Base-by-base conservation (phyloP, 2,888 invertebrate species). In the Gibbula magus region DNA sequence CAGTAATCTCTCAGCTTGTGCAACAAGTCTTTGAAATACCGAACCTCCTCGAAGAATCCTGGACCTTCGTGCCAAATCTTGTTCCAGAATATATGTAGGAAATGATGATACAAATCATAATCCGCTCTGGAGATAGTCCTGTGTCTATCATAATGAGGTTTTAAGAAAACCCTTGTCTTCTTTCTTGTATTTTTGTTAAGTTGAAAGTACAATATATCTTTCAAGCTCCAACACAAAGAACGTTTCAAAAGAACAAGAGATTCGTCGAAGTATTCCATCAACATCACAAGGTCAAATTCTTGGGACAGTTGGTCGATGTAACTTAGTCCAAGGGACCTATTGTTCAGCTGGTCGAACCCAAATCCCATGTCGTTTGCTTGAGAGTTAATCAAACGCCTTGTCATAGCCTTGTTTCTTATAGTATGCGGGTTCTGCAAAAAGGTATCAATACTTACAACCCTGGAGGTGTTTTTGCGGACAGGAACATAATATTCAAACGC, bases 241-340 rank as follows among this genome's bases (percentile, higher is more conserved):
- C 85, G 80, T 67, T 84, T 85, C 1, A 88, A 82, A 25, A 89
- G 82, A 52, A 88, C 79, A 39, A 89, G 79, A 0, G 88, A 88
- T 75, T 88, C 88, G 75, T 88, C 85, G 25, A 89, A 86, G 25
- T 81, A 79, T 54, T 89, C 89, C 53, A 84, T 80, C 67, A 88
- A 84, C 86, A 88, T 86, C 8, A 89, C 84, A n/a, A 87, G 78
- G n/a, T 83, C 76, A 74, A 88, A 89, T 4, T 84, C 86, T 29
- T 66, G 18, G 32, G 83, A 84, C 78, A 88, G 81, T 32, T 82
- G 79, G n/a, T 78, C 35, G 20, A 86, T 77, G 78, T 86, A 86
- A 2, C 51, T 16, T 16, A 22, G 2, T 22, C 66, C 73, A 16
- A 20, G 20, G 25, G 61, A 18, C 8, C 32, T 79, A 61, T 79